Base-by-base conservation (phyloP, 2,797 vertebrate species). In the Phoxinus dragarum region DNA sequence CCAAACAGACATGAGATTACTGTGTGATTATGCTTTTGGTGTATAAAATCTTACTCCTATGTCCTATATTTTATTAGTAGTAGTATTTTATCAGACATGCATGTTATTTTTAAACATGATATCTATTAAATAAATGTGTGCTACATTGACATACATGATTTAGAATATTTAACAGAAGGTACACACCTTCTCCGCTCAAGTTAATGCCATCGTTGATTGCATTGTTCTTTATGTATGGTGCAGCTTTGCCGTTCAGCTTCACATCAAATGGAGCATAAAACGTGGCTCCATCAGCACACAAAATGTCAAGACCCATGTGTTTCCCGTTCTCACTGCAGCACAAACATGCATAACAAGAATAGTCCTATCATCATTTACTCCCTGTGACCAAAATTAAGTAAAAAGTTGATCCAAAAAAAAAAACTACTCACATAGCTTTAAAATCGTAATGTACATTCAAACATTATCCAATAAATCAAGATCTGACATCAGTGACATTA, bases 231-330 rank as follows among this genome's bases (percentile, higher is more conserved):
- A 44, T 17, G 89, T 94, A 94, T 23, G 93, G 93, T 0, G 0
- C 82, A 17, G 94, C 11, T 34, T 10, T 72, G 6, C 94, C 88
- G 0, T 71, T 5, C 11, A 96, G 79, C 0, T 79, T 92, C 54
- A 92, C 90, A 0, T 96, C 92, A 67, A 95, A 94, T 4, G 95
- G 95, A 49, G 95, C 93, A 6, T 86, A 88, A 84, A 96, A 93
- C 0, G 5, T 21, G 0, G 34, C 87, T 0, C 93, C 93, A 19
- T 96, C 95, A 0, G 1, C 2, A 77, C 95, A 96, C 23, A 7
- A 19, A 19, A n/a, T n/a, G n/a, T n/a, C n/a, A n/a, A n/a, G n/a
- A n/a, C n/a, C n/a, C n/a, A n/a, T n/a, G n/a, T n/a, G 95, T 0
- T 0, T 0, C 21, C 86, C 31, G n/a, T 11, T 74, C 4, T 81